phyloP scores from a whole-genome alignment of 2,888 invertebrate species.

The Megamerina dolium region DNA sequence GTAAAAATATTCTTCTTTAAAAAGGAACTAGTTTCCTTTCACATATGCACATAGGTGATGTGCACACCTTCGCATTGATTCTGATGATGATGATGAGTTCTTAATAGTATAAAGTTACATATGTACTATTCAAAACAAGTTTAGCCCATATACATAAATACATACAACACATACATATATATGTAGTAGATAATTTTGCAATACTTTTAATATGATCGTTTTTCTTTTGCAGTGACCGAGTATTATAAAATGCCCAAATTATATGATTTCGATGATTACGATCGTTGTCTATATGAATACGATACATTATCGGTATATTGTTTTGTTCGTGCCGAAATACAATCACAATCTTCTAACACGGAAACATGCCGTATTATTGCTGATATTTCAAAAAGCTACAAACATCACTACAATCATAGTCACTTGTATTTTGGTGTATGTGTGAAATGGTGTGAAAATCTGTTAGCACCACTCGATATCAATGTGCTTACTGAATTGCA shows the following conservation, averaged over 20 bases:
- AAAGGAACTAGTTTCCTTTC: no score
- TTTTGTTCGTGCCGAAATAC: constrained; percentile 38
- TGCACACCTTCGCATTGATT: no score
- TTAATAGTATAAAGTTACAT: no score
- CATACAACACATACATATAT: neutral
- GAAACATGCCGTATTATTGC: constrained; percentile 35
- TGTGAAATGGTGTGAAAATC: constrained; percentile 30
- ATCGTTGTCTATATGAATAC: constrained; percentile 40
- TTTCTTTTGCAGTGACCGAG: constrained; percentile 34
- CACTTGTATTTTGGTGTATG: constrained; percentile 40
- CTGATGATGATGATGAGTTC: no score
- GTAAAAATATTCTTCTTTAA: no score
- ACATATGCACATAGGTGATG: no score
- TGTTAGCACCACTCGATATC: constrained; percentile 20
- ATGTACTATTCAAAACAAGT: no score
- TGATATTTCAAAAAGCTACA: constrained; percentile 33
- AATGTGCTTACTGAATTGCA: constrained; percentile 22
- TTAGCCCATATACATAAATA: no score
- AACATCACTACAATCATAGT: constrained; percentile 41
- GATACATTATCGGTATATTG: constrained; percentile 31
- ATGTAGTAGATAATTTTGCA: no score
- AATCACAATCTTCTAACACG: constrained; percentile 15
- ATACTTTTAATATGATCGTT: no score
- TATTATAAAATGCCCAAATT: constrained; percentile 46
- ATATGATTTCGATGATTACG: constrained; percentile 43